Evolutionary conservation across 2,113 vertebrate genomes (phyloP).

Genomic region (Atlantisia rogersi): DNA sequence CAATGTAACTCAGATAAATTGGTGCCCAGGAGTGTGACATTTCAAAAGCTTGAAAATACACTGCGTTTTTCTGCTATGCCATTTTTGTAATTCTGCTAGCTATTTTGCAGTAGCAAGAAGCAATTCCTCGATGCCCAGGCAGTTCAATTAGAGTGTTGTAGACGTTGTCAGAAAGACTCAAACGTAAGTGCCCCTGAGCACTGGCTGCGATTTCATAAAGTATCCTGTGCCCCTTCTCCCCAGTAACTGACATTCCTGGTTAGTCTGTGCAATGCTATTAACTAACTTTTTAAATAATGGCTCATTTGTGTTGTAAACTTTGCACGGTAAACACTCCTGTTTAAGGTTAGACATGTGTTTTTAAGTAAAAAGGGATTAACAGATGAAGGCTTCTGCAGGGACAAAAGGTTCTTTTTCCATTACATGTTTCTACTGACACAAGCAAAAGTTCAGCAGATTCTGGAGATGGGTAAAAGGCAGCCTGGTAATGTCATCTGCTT

Average conservation of each 20-base stretch:
- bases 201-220: conserved; percentile 76
- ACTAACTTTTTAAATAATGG: conserved; percentile 58
- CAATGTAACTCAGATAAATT: conserved; percentile 82
- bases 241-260: neutral
- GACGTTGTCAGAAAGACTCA: conserved; percentile 76
- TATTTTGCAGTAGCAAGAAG: conserved; percentile 71
- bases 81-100: conserved; percentile 69
- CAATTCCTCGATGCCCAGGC: conserved; percentile 72
- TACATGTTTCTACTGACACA: neutral
- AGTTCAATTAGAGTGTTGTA: conserved; percentile 78
- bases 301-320: conserved; percentile 62
- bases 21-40: conserved; percentile 74
- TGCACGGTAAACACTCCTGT: neutral
- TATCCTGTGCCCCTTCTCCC: conserved; percentile 68
- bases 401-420: neutral
- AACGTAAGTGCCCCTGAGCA: conserved; percentile 76
- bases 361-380: conserved; percentile 10
- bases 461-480: neutral
- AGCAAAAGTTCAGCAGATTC: neutral
- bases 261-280: conserved; percentile 73
- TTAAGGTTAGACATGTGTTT: neutral
- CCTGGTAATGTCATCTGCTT: neutral
- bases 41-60: conserved; percentile 74
- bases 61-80: conserved; percentile 67
- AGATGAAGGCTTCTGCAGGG: neutral